These are phyloP conservation scores for Oreohelix idahoensis DNA, from an alignment of 1,140 invertebrate genomes.

Conservation along the genomic window DNA sequence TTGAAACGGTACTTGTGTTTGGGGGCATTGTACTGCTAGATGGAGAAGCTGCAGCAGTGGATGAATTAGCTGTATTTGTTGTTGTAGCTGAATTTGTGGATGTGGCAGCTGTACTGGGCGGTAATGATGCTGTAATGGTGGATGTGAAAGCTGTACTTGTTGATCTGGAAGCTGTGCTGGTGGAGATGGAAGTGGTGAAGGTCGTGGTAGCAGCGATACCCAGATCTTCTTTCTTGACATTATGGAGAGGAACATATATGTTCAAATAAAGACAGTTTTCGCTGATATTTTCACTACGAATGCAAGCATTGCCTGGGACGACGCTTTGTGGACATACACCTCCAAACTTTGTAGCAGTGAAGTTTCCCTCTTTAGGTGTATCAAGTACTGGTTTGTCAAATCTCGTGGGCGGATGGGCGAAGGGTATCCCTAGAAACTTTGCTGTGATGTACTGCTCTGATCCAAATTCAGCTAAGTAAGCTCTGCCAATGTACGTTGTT, in stretches of 20 bases:
- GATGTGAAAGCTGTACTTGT: no score
- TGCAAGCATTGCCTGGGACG: no score
- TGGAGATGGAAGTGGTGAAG: no score
- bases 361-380: not conserved
- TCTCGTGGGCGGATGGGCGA: not conserved
- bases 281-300: no score
- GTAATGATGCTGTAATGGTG: no score
- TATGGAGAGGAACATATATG: not conserved
- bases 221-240: not conserved
- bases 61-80: no score
- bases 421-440: slow-evolving; percentile 10
- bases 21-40: not conserved
- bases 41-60: no score
- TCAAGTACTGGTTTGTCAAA: not conserved
- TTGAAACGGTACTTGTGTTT: not conserved
- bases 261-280: slow-evolving; percentile 22
- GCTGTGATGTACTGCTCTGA: not conserved
- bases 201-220: no score
- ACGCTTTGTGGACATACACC: not conserved
- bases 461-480: not conserved
- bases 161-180: no score
- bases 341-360: not conserved
- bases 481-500: not conserved
- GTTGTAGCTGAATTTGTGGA: no score
- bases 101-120: no score